Evolutionary conservation across 2,113 vertebrate species (phyloP).

Genomic region (Conger conger): DNA sequence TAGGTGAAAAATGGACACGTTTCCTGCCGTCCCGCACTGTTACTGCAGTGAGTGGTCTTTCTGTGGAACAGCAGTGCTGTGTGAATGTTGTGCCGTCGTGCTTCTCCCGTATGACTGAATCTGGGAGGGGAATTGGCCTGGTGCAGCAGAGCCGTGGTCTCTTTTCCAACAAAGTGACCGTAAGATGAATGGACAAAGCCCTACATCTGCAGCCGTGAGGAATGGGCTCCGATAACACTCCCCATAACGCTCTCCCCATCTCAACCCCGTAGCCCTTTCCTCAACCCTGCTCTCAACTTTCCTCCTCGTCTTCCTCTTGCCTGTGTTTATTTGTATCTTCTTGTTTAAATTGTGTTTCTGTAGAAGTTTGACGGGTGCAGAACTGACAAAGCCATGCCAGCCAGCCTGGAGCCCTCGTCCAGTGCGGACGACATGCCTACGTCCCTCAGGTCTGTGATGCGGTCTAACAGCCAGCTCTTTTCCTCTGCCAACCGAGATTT

Average conservation of each 20-base stretch:
- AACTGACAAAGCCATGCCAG: slow-evolving; percentile 89
- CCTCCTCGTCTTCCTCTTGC: not conserved
- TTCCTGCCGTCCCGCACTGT: not conserved
- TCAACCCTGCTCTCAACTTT: not conserved
- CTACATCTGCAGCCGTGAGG: not conserved
- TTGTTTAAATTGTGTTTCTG: slow-evolving; percentile 40
- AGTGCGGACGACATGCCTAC: slow-evolving; percentile 82
- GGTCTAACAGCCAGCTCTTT: no score
- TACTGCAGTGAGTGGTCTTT: not conserved
- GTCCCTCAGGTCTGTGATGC: slow-evolving; percentile 82
- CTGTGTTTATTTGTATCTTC: not conserved
- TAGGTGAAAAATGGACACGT: not conserved
- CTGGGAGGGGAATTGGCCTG: not conserved
- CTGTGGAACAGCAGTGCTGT: not conserved
- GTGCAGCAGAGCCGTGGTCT: not conserved
- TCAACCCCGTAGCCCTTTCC: not conserved
- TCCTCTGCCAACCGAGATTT: not conserved
- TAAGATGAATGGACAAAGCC: not conserved
- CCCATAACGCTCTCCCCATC: not conserved
- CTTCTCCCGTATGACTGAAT: slow-evolving; percentile 1
- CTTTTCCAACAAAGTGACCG: not conserved
- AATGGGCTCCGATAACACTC: not conserved
- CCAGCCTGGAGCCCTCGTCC: slow-evolving; percentile 90
- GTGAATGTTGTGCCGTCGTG: not conserved
- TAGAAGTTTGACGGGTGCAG: slow-evolving; percentile 93